Base-by-base conservation (phyloP, 2,888 invertebrate species). In the Acrocera orbiculus region DNA sequence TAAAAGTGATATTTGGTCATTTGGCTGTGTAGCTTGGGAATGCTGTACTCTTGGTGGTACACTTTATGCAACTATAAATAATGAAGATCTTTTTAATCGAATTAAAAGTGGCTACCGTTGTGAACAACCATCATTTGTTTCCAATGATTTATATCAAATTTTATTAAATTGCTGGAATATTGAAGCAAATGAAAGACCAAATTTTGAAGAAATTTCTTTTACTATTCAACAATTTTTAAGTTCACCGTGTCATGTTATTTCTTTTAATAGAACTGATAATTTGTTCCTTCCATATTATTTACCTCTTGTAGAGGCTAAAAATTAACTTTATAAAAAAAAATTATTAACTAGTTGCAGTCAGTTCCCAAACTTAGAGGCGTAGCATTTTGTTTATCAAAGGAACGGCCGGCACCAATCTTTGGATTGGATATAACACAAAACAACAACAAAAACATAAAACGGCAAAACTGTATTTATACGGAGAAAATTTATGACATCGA, bases 101-200 rank as follows among this genome's bases (percentile, higher is more conserved):
- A 65, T 85, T 9, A 62, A 73, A 40, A 66, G 71, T 39, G 82
- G 83, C 2, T 64, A 74, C 48, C 66, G 81, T 27, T 72, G 83
- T 1, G 69, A 73, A 0, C 83, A 83, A 50, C 69, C 81, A 2
- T 65, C 69, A 3, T 79, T 79, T 50, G 70, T 80, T 16, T 76
- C 71, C 15, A 80, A 80, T 51, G 79, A 80, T 44, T 59, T 86
- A 17, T 83, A 83, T 56, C 85, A 86, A 54, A 58, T 85, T 36
- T 73, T 85, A 61, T 61, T 78, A 27, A 77, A 82, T 49, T 86
- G 86, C 50, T 87, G 86, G 86, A 80, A 81, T 52, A 59, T 74
- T 11, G 81, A 85, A 54, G 70, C 75, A 9, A 79, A 78, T 38
- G 86, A 87, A 50, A 65, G 86, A 43, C 83, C 81, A 1, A 63